These are phyloP conservation scores for Indicator indicator DNA, from an alignment of 2,113 vertebrate species.

Conservation along the genomic window DNA sequence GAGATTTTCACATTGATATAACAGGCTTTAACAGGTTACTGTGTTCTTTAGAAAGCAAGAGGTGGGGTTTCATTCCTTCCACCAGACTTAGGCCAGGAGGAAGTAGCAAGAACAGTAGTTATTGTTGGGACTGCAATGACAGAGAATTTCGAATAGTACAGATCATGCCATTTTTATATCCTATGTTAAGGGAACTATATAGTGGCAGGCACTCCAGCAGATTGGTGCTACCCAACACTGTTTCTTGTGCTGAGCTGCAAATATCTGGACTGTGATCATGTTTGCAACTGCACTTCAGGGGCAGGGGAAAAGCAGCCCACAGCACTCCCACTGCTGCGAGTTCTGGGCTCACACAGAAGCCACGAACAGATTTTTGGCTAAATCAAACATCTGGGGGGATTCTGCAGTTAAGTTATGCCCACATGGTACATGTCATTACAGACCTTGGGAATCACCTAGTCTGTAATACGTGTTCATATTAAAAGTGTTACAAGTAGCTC, in stretches of 20 bases:
- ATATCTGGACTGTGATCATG: background rate
- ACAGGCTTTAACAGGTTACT: slow-evolving; percentile 16
- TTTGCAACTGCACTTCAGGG: background rate
- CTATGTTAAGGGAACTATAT: background rate
- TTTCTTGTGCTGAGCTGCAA: slow-evolving; percentile 1
- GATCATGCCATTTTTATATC: background rate
- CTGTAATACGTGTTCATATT: background rate
- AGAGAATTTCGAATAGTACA: background rate
- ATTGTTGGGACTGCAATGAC: background rate
- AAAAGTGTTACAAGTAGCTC: slow-evolving; percentile 35
- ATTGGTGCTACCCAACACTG: background rate
- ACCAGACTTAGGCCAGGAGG: background rate
- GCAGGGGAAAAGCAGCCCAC: background rate
- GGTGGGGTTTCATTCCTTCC: slow-evolving; percentile 9
- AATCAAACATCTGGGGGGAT: background rate
- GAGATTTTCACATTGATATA: slow-evolving; percentile 17
- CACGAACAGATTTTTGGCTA: slow-evolving; percentile 3
- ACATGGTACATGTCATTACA: slow-evolving; percentile 2
- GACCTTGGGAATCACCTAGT: slow-evolving; percentile 29
- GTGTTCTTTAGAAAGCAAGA: background rate
- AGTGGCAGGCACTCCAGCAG: background rate
- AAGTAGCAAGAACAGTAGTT: background rate
- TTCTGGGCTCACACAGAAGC: background rate
- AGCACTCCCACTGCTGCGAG: background rate
- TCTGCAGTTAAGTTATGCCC: background rate